Evolutionary conservation across 2,113 vertebrate species (phyloP), one percentile per base, ranked within the genome.

Genomic region (Crocuta crocuta): DNA sequence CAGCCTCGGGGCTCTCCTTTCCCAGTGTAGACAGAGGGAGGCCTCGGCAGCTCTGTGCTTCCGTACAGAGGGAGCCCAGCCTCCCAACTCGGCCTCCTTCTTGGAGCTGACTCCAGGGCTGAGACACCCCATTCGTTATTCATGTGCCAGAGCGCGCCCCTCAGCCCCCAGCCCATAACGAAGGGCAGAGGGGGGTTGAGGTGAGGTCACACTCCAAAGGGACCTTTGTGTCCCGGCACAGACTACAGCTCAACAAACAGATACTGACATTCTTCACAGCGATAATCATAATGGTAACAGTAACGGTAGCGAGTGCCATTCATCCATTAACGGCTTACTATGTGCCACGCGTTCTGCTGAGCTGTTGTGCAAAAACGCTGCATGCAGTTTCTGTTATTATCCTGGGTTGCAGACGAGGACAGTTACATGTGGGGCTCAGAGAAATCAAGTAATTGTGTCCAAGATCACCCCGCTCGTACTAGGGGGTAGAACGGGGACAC

Each of bases 341-440:
- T 0, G 28, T 1, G 13, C 26, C 43, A 0, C 0, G 13, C 3
- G 0, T 6, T n/a, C 39, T 7, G 39, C 55, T 15, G 88, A 13
- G 70, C 33, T 5, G 43, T 7, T 10, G 0, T 1, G 5, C 3
- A 31, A 19, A 45, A 58, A 80, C 21, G 2, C 0, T 2, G n/a
- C 16, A 4, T 4, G 13, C 0, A 1, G 4, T 0, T 3, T 33
- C 10, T 15, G 1, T 45, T 5, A 10, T 26, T 3, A 5, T 9
- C 26, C 43, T 11, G 11, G 2, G n/a, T 12, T n/a, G 33, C 21
- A 23, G 24, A 0, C 10, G 24, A 82, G 65, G 58, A 85, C 2
- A 48, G 23, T 39, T 12, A 16, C 10, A 23, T 35, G 2, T 0
- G 65, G 15, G 16, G 53, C 68, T 79, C 31, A 8, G 48, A 86